A percentile compares a stretch with the other conserved stretches of the same genome.
These are phyloP conservation scores for Phataginus tetradactyla DNA, from an alignment of 2,797 vertebrate genomes.

Conservation along the genomic window DNA sequence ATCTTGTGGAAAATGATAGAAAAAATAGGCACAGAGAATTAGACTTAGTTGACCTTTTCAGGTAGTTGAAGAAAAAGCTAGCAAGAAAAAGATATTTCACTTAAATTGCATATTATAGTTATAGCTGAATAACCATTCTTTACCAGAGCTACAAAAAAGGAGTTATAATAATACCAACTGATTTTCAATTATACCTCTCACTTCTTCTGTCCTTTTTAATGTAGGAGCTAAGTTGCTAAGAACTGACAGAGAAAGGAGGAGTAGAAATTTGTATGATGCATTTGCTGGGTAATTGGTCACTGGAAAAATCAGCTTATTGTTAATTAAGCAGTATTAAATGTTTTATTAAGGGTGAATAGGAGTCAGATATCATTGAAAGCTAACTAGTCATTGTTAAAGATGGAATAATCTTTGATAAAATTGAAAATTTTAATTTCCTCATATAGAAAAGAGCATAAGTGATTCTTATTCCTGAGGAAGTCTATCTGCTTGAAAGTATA, in stretches of 20 bases:
- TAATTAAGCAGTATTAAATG: constrained; percentile 34
- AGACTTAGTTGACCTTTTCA: neutral
- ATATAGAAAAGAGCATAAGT: neutral
- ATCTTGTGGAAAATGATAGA: neutral
- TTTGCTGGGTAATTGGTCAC: neutral
- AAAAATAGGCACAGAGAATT: neutral
- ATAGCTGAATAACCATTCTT: neutral
- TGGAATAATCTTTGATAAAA: neutral
- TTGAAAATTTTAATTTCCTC: constrained; percentile 24
- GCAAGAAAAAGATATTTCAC: neutral
- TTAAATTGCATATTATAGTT: neutral
- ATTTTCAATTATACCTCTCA: neutral
- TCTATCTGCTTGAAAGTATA: neutral
- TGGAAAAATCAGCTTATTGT: constrained; percentile 47
- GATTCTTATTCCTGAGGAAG: constrained; percentile 25
- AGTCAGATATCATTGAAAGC: constrained; percentile 21
- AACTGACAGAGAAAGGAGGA: constrained; percentile 14
- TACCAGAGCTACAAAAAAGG: neutral
- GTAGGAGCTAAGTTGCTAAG: neutral
- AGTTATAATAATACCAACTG: neutral
- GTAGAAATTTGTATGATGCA: neutral
- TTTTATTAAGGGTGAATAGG: neutral
- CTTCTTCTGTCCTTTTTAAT: constrained; percentile 33
- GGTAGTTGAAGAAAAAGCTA: neutral
- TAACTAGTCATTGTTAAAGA: constrained; percentile 28